A percentile compares a stretch with the other conserved stretches of the same genome.
Evolutionary conservation across 2,113 vertebrate species (phyloP).

Genomic region (Grallaria varia): DNA sequence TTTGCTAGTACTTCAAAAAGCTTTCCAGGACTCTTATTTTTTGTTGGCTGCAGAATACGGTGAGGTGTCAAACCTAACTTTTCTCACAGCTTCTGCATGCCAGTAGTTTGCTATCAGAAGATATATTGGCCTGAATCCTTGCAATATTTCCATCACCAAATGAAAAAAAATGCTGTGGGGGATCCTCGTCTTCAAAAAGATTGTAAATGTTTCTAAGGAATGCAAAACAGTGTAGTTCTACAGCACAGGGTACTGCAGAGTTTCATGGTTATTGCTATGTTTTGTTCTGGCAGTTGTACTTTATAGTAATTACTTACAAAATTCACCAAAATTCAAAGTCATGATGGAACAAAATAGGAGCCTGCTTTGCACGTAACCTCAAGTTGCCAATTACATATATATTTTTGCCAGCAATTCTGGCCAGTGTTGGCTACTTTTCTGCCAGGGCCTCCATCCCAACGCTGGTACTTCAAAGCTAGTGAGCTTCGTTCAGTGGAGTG

Average conservation of each 20-base stretch:
- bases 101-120: background rate
- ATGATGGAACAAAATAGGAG: background rate
- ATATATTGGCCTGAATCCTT: background rate
- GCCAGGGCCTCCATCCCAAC: fast-evolving
- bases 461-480: background rate
- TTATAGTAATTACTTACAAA: background rate
- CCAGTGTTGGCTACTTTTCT: background rate
- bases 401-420: background rate
- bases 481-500: background rate
- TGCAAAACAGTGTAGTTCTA: background rate
- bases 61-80: background rate
- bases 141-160: background rate
- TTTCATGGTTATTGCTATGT: background rate
- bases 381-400: background rate
- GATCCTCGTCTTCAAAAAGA: background rate
- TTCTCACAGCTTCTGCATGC: background rate
- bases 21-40: background rate
- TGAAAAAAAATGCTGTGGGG: background rate
- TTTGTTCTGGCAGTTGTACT: background rate
- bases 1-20: background rate
- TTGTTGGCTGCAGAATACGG: background rate
- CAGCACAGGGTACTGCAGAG: background rate
- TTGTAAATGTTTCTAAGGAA: background rate
- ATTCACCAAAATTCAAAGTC: background rate
- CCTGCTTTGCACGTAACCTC: background rate